Evolutionary conservation across 2,113 vertebrate genomes (phyloP), one percentile per base, ranked within the genome.

Genomic region (Pseudopipra pipra): DNA sequence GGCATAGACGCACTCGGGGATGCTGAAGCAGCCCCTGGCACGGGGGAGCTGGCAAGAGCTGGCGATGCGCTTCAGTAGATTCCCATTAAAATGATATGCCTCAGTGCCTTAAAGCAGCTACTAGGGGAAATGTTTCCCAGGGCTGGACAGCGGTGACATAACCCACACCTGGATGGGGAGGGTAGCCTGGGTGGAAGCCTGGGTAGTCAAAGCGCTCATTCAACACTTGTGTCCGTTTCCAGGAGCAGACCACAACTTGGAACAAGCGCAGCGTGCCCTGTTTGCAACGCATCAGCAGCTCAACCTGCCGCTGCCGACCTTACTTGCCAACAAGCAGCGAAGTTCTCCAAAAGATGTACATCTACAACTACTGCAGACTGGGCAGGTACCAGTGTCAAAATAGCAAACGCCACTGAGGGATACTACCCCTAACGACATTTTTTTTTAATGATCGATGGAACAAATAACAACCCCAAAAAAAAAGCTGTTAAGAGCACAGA

Each of bases 1-100:
- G 3, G 71, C 43, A 6, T 1, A 3, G 23, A 9, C 1, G 4
- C 1, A 18, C 39, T 25, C 3, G 3, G 30, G 68, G 22, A 5
- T 6, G 77, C 77, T 16, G 77, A 62, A 46, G 35, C 58, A 21
- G 18, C 39, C 23, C 63, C 62, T 24, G 93, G 43, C 63, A 13
- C n/a, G 3, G 19, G 16, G 18, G 8, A 51, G 41, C 73, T 41
- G 72, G 17, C 72, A 59, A 24, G 59, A 76, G 41, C 19, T 14
- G 14, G 19, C 4, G 43, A 23, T 20, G 28, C 20, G 19, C 39
- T 63, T 14, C 21, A 12, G 8, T 2, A 37, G 27, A 21, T 46
- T 63, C 67, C 39, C 30, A 37, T 63, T 59, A 30, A 84, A 87
- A 52, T 13, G 2, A n/a, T 23, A 28, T 74, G 37, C 75, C 41